Base-by-base conservation (phyloP, 2,888 invertebrate genomes). In the Asteroscopus sphinx region DNA sequence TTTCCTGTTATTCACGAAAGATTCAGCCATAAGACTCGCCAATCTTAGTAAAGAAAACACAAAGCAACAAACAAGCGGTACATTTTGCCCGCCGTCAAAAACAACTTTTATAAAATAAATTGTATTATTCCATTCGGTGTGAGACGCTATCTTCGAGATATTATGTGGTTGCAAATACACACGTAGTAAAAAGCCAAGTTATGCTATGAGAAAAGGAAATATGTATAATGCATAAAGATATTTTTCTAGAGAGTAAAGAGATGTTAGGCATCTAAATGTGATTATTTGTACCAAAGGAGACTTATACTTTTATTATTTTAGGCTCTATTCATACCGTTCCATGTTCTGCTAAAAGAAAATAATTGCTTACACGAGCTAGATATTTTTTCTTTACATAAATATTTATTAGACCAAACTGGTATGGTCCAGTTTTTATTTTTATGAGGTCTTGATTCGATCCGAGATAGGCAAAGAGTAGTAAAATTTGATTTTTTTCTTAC, bases 91-190 rank as follows among this genome's bases (percentile, higher is more conserved):
- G 78, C 81, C 86, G 86, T 88, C 88, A 87, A 89, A 88, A 90
- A 89, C 87, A 90, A 88, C 87, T 87, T 87, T 83, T 88, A 83
- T 86, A 83, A 85, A 87, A 88, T 85, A 88, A 90, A 89, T 87
- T 86, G 81, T 88, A 82, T 88, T 87, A 86, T 87, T 85, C 81
- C 77, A 84, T 88, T 83, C 77, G 70, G 76, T 70, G 73, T 61
- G 77, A 76, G 74, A 57, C 44, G 46, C 49, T 68, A 65, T 72
- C 68, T 64, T 37, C 47, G 28, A 61, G 68, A 65, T 73, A 72
- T 67, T 58, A 75, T 69, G 70, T 68, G 65, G 39, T 59, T 45
- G 51, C 55, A 60, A 64, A 68, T 73, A 66, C 46, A 54, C 58
- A 55, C 49, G 51, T 49, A 60, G 47, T 69, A 69, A 69, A 70